Conservation (phyloP, 1,140 invertebrate species). For the Drosophila kurseongensis region DNA sequence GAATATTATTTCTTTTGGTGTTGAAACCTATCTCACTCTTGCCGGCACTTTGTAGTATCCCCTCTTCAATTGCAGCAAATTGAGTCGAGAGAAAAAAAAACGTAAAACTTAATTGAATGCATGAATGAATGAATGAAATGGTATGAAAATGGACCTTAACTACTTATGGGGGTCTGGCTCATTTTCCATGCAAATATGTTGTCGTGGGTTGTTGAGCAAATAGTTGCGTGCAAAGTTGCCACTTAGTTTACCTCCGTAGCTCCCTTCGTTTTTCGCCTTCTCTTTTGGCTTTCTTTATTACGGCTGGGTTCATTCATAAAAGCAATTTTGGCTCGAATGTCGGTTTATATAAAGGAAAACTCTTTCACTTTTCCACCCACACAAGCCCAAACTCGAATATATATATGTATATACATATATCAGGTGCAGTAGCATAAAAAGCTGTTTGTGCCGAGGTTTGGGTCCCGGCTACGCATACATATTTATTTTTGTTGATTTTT, state of each 20-base stretch:
- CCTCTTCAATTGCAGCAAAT: conserved; percentile 65
- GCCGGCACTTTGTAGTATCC: conserved; percentile 2
- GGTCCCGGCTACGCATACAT: conserved; percentile 7
- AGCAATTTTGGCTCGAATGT: conserved; percentile 38
- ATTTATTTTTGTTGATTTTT: conserved; percentile 10
- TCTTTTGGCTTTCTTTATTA: conserved; percentile 34
- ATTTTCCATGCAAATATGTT: conserved; percentile 63
- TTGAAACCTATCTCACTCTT: conserved; percentile 8
- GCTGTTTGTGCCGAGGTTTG: conserved; percentile 5
- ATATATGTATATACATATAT: not conserved
- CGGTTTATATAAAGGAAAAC: conserved; percentile 60
- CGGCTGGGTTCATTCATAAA: conserved; percentile 74
- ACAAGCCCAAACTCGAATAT: conserved; percentile 1
- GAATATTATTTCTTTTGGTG: conserved; percentile 3
- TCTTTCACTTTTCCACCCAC: conserved; percentile 59
- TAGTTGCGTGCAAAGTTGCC: conserved; percentile 68
- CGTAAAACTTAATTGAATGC: conserved; percentile 69
- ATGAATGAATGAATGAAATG: conserved; percentile 69
- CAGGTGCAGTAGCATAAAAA: conserved; percentile 36
- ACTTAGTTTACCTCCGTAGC: conserved; percentile 17
- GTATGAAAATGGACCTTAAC: conserved; percentile 54
- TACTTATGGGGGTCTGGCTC: conserved; percentile 26
- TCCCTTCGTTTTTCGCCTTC: not conserved
- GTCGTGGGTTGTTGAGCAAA: conserved; percentile 47
- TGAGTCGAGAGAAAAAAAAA: conserved; percentile 50